These are phyloP conservation scores for Neodiprion virginianus DNA, from an alignment of 1,140 invertebrate genomes.

Conservation along the genomic window DNA sequence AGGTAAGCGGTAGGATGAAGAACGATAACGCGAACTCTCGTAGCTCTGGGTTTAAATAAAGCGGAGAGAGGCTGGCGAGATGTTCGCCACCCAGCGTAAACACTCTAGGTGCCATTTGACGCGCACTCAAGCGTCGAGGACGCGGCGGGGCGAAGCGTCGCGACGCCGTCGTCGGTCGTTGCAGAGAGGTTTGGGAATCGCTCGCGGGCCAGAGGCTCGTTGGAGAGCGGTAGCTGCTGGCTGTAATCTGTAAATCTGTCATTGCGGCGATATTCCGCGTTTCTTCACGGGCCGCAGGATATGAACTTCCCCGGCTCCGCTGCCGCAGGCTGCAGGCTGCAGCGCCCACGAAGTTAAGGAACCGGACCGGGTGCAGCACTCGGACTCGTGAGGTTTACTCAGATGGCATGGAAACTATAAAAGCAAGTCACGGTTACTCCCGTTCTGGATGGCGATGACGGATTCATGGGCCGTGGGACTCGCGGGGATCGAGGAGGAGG, in stretches of 20 bases:
- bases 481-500: slow-evolving; percentile 26
- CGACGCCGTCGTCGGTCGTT: slow-evolving; percentile 14
- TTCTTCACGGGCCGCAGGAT: slow-evolving; percentile 34
- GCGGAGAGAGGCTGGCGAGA: slow-evolving; percentile 26
- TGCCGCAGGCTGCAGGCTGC: slow-evolving; percentile 27
- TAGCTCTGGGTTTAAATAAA: slow-evolving; percentile 19
- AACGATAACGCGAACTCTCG: neutral
- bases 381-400: slow-evolving; percentile 4
- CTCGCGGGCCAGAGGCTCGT: slow-evolving; percentile 17
- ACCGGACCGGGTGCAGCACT: neutral
- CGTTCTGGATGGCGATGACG: slow-evolving; percentile 41
- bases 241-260: slow-evolving; percentile 63
- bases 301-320: slow-evolving; percentile 34
- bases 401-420: slow-evolving; percentile 17
- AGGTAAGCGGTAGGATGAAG: neutral
- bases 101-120: slow-evolving; percentile 57
- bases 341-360: neutral
- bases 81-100: slow-evolving; percentile 50
- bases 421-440: slow-evolving; percentile 10
- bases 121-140: slow-evolving; percentile 30
- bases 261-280: slow-evolving; percentile 50
- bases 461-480: slow-evolving; percentile 50
- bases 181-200: slow-evolving; percentile 40
- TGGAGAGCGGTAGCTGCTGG: slow-evolving; percentile 22
- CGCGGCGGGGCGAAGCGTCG: slow-evolving; percentile 28